phyloP scores from a whole-genome alignment of 2,888 invertebrate species.

The Agrochola circellaris region DNA sequence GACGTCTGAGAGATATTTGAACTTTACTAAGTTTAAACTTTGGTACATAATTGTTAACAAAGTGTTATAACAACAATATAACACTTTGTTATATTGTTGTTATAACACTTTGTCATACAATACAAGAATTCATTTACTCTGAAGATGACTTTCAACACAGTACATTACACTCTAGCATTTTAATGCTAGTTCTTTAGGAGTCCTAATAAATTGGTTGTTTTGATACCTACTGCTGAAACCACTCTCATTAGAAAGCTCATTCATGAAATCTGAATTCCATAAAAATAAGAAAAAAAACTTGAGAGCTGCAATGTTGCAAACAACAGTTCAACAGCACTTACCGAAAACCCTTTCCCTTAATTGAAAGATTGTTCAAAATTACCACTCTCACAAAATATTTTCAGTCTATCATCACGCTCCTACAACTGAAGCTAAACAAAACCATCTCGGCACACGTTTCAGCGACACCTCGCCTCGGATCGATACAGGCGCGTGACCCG shows the following conservation, averaged over 20 bases:
- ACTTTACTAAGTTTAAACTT: not conserved
- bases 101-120: no score
- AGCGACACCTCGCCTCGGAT: conserved; percentile 59
- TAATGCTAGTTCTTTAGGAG: not conserved
- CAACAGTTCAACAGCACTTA: not conserved
- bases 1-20: not conserved
- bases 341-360: not conserved
- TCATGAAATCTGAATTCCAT: no score
- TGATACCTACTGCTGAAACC: not conserved
- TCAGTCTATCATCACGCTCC: conserved; percentile 13
- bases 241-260: not conserved
- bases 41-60: not conserved
- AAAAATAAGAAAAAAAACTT: not conserved
- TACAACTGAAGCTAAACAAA: conserved; percentile 34
- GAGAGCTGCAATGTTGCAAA: not conserved
- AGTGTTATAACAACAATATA: no score
- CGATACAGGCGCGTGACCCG: conserved; percentile 70
- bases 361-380: not conserved
- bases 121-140: not conserved
- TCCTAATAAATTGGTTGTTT: not conserved
- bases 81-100: no score
- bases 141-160: not conserved
- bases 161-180: no score
- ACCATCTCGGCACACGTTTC: conserved; percentile 42
- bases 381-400: conserved; percentile 4